Conservation (phyloP, 2,888 invertebrate genomes). For the Pristionchus arcanus region DNA sequence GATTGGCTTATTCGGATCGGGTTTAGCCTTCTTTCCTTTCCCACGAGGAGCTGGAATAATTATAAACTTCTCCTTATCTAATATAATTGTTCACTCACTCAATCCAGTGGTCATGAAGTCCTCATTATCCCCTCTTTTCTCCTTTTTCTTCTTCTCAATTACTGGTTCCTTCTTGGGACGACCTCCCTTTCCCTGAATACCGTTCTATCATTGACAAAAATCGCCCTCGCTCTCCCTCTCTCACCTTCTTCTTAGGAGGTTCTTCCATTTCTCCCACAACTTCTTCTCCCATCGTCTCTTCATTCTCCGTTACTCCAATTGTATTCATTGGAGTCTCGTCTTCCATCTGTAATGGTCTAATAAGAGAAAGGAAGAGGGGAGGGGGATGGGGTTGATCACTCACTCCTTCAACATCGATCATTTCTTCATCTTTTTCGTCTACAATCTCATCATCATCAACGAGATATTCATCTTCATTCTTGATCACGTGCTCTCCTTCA, state of each 20-base stretch:
- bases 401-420: slow-evolving; percentile 50
- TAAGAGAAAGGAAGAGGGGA: background rate
- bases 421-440: slow-evolving; percentile 4
- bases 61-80: background rate
- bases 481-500: background rate
- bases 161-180: slow-evolving; percentile 31
- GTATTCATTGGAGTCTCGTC: background rate
- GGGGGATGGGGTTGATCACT: too few relatives aligned
- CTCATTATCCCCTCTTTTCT: slow-evolving; percentile 2
- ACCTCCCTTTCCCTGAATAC: background rate
- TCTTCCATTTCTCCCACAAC: slow-evolving; percentile 15
- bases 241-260: slow-evolving; percentile 53
- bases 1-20: slow-evolving; percentile 44
- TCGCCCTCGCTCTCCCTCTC: background rate
- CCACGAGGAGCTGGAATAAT: slow-evolving; percentile 40
- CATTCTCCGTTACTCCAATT: background rate
- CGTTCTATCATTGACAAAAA: background rate
- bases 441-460: slow-evolving; percentile 43
- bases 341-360: slow-evolving; percentile 3
- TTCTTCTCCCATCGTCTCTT: background rate
- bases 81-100: background rate
- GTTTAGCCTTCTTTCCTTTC: slow-evolving; percentile 36
- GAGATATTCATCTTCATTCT: slow-evolving; percentile 47
- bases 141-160: slow-evolving; percentile 13
- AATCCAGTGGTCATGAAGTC: slow-evolving; percentile 18